Conservation (phyloP, 2,888 invertebrate genomes). For the Thereva unica region DNA sequence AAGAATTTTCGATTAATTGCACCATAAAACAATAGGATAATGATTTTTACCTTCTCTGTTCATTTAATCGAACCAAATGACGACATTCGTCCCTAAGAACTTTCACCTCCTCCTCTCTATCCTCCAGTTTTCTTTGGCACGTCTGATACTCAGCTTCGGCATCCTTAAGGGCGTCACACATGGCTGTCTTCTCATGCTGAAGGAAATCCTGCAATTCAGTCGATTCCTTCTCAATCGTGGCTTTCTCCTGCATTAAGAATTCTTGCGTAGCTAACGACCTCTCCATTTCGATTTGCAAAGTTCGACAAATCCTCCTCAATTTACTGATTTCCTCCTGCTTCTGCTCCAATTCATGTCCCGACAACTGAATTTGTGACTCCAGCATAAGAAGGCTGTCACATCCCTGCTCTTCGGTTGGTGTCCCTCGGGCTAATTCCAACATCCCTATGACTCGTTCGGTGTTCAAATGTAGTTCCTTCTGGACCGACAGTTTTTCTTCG, state of each 20-base stretch:
- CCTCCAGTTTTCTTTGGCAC: conserved; percentile 55
- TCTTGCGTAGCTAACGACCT: conserved; percentile 70
- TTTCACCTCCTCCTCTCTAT: conserved; percentile 63
- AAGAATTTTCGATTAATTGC: conserved; percentile 37
- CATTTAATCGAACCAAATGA: conserved; percentile 76
- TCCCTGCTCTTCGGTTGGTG: conserved; percentile 62
- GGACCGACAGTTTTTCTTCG: conserved; percentile 73
- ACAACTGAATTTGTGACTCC: conserved; percentile 75
- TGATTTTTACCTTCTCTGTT: conserved; percentile 69
- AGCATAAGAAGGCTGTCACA: conserved; percentile 75
- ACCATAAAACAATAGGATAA: neutral
- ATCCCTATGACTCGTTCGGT: conserved; percentile 72
- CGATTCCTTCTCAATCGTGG: conserved; percentile 78
- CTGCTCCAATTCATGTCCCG: conserved; percentile 72
- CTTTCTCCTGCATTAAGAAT: conserved; percentile 71
- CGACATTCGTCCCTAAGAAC: conserved; percentile 76
- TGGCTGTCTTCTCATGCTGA: conserved; percentile 80
- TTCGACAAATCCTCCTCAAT: conserved; percentile 70
- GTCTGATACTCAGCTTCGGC: conserved; percentile 62
- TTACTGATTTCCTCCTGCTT: conserved; percentile 78
- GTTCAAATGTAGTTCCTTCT: conserved; percentile 74
- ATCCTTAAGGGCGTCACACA: conserved; percentile 79
- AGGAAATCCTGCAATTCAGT: conserved; percentile 85
- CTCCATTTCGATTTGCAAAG: conserved; percentile 71
- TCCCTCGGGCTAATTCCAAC: conserved; percentile 59